phyloP scores from a whole-genome alignment of 1,140 invertebrate species.

The Pseudomyrmex pallidus region DNA sequence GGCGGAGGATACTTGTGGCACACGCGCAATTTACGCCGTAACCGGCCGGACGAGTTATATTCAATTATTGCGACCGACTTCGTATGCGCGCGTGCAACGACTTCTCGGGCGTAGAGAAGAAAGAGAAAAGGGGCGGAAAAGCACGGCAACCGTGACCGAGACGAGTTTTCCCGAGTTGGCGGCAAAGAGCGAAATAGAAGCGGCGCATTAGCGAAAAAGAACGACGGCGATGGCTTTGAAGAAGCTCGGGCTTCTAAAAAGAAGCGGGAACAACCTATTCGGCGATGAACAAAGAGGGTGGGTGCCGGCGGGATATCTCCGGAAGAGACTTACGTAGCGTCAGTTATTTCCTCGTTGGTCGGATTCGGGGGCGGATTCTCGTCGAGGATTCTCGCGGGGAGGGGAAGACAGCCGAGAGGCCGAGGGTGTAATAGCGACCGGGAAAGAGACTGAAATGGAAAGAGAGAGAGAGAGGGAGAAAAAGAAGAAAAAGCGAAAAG shows the following conservation, averaged over 20 bases:
- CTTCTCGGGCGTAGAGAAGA: constrained; percentile 8
- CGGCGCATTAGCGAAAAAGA: constrained; percentile 57
- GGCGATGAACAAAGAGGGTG: background rate
- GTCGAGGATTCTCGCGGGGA: constrained; percentile 63
- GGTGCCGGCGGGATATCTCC: constrained; percentile 64
- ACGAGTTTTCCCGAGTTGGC: constrained; percentile 38
- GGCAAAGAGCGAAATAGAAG: constrained; percentile 58
- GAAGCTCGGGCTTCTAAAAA: constrained; percentile 48
- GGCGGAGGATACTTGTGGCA: background rate
- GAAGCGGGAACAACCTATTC: constrained; percentile 57
- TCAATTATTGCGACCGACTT: constrained; percentile 50
- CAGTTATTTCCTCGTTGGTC: constrained; percentile 77
- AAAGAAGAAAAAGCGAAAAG: constrained; percentile 10
- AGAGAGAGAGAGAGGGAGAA: constrained; percentile 11
- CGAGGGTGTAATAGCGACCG: constrained; percentile 24
- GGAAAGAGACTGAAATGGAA: constrained; percentile 28
- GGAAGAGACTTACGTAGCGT: constrained; percentile 71
- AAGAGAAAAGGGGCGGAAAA: background rate
- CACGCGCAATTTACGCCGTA: constrained; percentile 32
- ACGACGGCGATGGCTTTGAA: constrained; percentile 49
- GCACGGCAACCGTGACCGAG: constrained; percentile 36
- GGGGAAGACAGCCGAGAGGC: constrained; percentile 29
- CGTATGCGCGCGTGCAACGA: constrained; percentile 52
- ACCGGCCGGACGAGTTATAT: constrained; percentile 18
- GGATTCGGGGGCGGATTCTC: constrained; percentile 67